Percentiles rank a stretch among this genome's conserved stretches.
These are phyloP conservation scores for Xiphophorus couchianus DNA, from an alignment of 2,113 vertebrate species.

Conservation along the genomic window DNA sequence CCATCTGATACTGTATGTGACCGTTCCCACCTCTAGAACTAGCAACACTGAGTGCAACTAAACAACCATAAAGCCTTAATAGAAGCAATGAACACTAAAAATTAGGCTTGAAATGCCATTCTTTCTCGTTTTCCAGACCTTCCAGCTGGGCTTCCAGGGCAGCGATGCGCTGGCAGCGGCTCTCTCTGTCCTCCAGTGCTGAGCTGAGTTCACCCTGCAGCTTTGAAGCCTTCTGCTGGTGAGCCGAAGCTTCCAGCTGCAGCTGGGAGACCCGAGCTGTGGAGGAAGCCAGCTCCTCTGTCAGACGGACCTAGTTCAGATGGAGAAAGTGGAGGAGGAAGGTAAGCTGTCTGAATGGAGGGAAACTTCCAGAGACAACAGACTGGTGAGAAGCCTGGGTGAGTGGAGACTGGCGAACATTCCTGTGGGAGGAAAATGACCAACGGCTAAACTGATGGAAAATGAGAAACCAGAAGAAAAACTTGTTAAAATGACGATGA, in stretches of 20 bases:
- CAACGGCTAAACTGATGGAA: slow-evolving; percentile 24
- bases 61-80: not conserved
- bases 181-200: slow-evolving; percentile 81
- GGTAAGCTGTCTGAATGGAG: not conserved
- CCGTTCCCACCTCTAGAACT: no score
- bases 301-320: slow-evolving; percentile 84
- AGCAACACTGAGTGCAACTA: no score
- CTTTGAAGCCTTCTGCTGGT: slow-evolving; percentile 87
- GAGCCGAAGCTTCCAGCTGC: slow-evolving; percentile 87
- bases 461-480: slow-evolving; percentile 15
- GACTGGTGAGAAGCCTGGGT: slow-evolving; percentile 23
- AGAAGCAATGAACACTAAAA: not conserved
- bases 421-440: slow-evolving; percentile 48
- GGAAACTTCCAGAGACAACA: slow-evolving; percentile 6
- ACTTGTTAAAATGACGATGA: slow-evolving; percentile 27
- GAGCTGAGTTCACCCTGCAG: slow-evolving; percentile 83
- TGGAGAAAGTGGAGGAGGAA: not conserved
- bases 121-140: slow-evolving; percentile 71
- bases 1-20: no score
- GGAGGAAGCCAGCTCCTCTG: slow-evolving; percentile 86
- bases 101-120: not conserved
- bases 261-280: slow-evolving; percentile 86
- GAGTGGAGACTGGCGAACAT: slow-evolving; percentile 38
- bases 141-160: slow-evolving; percentile 83
- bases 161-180: slow-evolving; percentile 66